Base-by-base conservation (phyloP, 2,888 invertebrate genomes). In the Hydrotaea cyrtoneurina region DNA sequence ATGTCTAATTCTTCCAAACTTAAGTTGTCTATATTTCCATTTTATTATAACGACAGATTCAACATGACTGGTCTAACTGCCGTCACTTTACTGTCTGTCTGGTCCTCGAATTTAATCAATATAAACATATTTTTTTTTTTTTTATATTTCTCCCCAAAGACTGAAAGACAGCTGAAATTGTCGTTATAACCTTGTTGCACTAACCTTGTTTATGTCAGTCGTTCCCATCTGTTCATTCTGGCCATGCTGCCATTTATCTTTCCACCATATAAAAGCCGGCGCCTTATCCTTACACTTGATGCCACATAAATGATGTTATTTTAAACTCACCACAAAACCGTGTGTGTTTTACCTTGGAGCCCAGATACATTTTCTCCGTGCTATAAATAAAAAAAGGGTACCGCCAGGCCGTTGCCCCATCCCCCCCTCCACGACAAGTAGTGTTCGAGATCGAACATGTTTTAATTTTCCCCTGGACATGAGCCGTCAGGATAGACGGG, bases 321-420 rank as follows among this genome's bases (percentile, higher is more conserved):
- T 66, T 43, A 66, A 66, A 39, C 17, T 66, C n/a, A 66, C 66
- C 66, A 43, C 66, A 43, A 66, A 39, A 19, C 21, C n/a, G n/a
- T n/a, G 66, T 66, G 11, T 2, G 2, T 66, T 31, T 19, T 39
- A 66, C 66, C 66, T 66, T 66, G 66, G 23, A 55, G 55, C 21
- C 55, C 55, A 23, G 21, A 55, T 55, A 55, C 5, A 55, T 21
- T 55, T 17, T 7, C 21, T 19, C 21, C 0, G 11, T n/a, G 21
- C 19, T 55, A 55, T 55, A 55, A 55, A 55, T 66, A 55, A 13
- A 31, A 31, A 2, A 31, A n/a, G n/a, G 15, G 15, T 17, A 76
- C 17, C 31, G 31, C 19, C 21, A 26, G 31, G 3, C 31, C 7
- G 2, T 43, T 55, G 10, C 0, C 11, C 23, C 55, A n/a, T 7